Conservation (phyloP, 2,113 vertebrate species). For the Brachypodius melanocephalos region DNA sequence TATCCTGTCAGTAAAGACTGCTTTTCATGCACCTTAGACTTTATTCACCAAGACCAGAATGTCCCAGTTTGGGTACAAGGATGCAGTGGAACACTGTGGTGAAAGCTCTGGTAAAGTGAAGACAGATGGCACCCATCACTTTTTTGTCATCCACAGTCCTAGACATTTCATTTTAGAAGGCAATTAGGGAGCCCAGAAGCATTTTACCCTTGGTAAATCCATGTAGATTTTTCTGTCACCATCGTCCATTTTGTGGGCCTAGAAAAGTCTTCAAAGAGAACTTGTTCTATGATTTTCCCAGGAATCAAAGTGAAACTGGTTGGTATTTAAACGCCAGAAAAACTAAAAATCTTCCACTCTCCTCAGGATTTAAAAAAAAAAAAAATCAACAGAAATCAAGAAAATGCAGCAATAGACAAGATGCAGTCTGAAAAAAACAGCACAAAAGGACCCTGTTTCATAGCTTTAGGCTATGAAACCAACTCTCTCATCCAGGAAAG, state of each 20-base stretch:
- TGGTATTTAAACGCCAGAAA: not conserved
- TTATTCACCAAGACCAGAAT: not conserved
- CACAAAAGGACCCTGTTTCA: not conserved
- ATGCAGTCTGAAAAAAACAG: not conserved
- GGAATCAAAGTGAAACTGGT: not conserved
- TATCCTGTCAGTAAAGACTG: not conserved
- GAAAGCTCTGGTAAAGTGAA: not conserved
- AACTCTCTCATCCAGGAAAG: not conserved
- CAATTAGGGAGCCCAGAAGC: not conserved
- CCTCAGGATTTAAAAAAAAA: not conserved
- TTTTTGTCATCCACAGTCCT: not conserved
- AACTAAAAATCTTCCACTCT: not conserved
- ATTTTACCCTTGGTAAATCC: not conserved
- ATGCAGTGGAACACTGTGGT: not conserved
- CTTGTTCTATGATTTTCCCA: not conserved
- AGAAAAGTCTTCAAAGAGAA: not conserved
- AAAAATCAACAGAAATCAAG: not conserved
- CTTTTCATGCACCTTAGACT: not conserved
- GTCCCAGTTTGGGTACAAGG: not conserved
- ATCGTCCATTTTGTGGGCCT: not conserved
- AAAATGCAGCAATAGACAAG: not conserved
- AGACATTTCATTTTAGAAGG: not conserved
- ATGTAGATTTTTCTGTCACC: not conserved
- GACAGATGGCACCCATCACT: not conserved
- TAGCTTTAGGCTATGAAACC: not conserved